phyloP scores from a whole-genome alignment of 2,113 vertebrate species.

The Anser brachyrhynchus region DNA sequence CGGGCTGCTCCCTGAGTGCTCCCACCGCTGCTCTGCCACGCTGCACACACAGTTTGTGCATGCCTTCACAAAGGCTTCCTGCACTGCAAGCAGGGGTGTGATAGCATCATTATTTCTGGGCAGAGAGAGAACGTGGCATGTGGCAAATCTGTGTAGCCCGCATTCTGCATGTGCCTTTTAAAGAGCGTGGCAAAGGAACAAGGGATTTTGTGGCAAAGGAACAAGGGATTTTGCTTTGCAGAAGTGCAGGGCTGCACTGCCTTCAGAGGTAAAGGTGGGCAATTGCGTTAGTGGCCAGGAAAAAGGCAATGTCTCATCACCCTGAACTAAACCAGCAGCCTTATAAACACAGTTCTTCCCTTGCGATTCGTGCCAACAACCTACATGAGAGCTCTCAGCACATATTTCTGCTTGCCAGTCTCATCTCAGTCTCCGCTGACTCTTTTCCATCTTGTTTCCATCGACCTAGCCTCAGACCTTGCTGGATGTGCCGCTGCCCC shows the following conservation, averaged over 20 bases:
- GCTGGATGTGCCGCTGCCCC: not conserved
- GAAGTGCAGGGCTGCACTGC: not conserved
- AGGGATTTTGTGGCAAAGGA: not conserved
- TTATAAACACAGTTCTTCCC: not conserved
- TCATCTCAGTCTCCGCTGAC: not conserved
- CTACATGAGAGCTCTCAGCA: not conserved
- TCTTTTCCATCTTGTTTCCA: not conserved
- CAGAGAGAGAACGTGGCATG: rapidly evolving
- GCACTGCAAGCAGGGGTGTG: not conserved
- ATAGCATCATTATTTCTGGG: not conserved
- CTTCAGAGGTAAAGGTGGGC: not conserved
- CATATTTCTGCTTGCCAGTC: not conserved
- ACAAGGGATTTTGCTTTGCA: not conserved
- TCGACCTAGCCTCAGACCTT: rapidly evolving
- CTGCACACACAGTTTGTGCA: too few species aligned
- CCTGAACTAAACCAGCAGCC: not conserved
- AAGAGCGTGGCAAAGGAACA: not conserved
- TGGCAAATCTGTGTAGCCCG: not conserved
- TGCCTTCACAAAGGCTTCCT: too few species aligned
- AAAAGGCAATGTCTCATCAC: not conserved
- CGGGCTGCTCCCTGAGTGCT: not conserved
- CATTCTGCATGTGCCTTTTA: not conserved
- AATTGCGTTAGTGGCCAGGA: not conserved
- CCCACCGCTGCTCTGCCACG: not conserved
- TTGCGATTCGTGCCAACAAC: not conserved